Base-by-base conservation (phyloP, 1,140 invertebrate species). In the Lordiphosa clarofinis region DNA sequence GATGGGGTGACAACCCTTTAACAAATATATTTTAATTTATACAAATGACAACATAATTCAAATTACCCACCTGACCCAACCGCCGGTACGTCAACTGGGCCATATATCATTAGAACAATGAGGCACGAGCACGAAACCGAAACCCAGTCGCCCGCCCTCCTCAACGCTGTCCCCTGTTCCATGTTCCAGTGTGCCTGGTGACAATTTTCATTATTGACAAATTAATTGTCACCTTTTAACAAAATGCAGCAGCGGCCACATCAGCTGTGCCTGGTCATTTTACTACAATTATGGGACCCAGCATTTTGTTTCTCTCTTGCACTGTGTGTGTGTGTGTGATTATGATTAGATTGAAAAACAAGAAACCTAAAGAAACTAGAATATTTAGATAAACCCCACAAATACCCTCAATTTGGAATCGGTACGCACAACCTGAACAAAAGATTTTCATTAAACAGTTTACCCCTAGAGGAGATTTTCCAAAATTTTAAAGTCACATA, bases 41-140 rank as follows among this genome's bases (percentile, higher is more conserved):
- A 84, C 78, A 82, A 82, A 82, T 82, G 78, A 84, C 78, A 84
- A 84, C 76, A 82, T 82, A 82, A 82, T 82, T 82, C 84, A 84
- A 76, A 73, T 73, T 56, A 76, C 55, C 53, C 37, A 47, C 57
- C 47, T 55, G 44, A 42, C 47, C 43, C 36, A 56, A 28, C 9
- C 9, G 24, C 5, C 6, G 21, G 24, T 56, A 50, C 75, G 65
- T 79, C 60, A 74, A 68, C 74, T 61, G 59, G 65, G 55, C 75
- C 43, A 74, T 79, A 75, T 81, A 81, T 81, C 71, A 81, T 81
- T 82, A 75, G 58, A 52, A 35, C 71, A 81, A 71, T 62, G 66
- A 56, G 75, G 36, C 58, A 63, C 58, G 48, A 60, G 49, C 58
- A 67, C 56, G 60, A 66, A 60, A 28, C 21, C 28, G 15, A 52